phyloP scores from a whole-genome alignment of 2,113 vertebrate species.

The Lycaon pictus region DNA sequence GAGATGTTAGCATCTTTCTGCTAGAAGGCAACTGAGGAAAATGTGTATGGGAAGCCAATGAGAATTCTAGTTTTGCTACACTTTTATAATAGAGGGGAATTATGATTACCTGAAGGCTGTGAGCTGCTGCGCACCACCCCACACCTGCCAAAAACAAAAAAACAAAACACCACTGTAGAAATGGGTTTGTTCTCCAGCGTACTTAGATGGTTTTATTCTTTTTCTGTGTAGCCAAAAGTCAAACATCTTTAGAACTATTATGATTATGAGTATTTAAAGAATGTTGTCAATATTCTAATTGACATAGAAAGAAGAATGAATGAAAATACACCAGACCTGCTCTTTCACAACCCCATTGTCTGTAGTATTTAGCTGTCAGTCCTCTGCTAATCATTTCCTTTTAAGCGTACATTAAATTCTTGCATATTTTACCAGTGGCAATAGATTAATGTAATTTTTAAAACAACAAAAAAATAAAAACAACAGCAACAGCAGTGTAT shows the following conservation, averaged over 20 bases:
- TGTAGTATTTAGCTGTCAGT: not conserved
- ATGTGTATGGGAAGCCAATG: not conserved
- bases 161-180: not conserved
- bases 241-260: not conserved
- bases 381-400: not conserved
- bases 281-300: not conserved
- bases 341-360: not conserved
- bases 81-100: not conserved
- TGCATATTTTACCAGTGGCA: constrained; percentile 17
- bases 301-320: not conserved
- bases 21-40: not conserved
- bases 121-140: rapidly evolving
- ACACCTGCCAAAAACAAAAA: not conserved
- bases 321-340: rapidly evolving
- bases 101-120: not conserved
- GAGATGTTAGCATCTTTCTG: not conserved
- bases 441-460: not conserved
- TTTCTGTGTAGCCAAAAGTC: constrained; percentile 29
- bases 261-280: not conserved
- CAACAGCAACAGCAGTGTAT: not conserved
- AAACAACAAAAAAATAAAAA: not conserved
- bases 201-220: not conserved
- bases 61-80: not conserved
- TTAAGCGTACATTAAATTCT: not conserved
- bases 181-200: not conserved